Conservation (phyloP, 2,888 invertebrate genomes). For the Autographa gamma region DNA sequence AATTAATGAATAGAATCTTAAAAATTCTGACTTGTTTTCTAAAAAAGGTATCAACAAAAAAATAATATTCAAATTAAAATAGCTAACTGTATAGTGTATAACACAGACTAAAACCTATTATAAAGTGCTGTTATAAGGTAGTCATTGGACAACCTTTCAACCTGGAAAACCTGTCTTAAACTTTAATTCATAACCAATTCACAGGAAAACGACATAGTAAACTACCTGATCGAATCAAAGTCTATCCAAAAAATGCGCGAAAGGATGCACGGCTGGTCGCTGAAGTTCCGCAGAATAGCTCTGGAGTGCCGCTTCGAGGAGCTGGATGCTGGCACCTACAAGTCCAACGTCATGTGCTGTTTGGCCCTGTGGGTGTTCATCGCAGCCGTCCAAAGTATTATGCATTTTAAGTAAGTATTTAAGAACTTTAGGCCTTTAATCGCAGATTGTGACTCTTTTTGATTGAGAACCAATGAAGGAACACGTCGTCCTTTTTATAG, state of each 20-base stretch:
- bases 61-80: no score
- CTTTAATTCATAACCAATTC: conserved; percentile 6
- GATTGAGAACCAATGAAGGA: no score
- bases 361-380: conserved; percentile 97
- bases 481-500: no score
- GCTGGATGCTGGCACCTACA: conserved; percentile 96
- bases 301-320: conserved; percentile 96
- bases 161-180: not conserved
- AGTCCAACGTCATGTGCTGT: conserved; percentile 97
- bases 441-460: not conserved
- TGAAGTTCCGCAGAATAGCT: conserved; percentile 94
- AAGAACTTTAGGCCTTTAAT: not conserved
- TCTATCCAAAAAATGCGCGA: conserved; percentile 96
- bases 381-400: conserved; percentile 92
- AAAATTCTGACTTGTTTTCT: no score
- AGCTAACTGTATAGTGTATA: no score
- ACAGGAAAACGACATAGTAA: conserved; percentile 94
- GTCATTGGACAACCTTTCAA: no score
- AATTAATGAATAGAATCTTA: no score
- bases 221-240: conserved; percentile 95
- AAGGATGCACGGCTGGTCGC: conserved; percentile 95
- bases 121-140: not conserved
- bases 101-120: no score
- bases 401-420: conserved; percentile 91
- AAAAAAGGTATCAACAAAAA: no score